Percentiles rank a stretch among this genome's conserved stretches.
Evolutionary conservation across 1,140 invertebrate genomes (phyloP).

Genomic region (Bursaphelenchus mucronatus): DNA sequence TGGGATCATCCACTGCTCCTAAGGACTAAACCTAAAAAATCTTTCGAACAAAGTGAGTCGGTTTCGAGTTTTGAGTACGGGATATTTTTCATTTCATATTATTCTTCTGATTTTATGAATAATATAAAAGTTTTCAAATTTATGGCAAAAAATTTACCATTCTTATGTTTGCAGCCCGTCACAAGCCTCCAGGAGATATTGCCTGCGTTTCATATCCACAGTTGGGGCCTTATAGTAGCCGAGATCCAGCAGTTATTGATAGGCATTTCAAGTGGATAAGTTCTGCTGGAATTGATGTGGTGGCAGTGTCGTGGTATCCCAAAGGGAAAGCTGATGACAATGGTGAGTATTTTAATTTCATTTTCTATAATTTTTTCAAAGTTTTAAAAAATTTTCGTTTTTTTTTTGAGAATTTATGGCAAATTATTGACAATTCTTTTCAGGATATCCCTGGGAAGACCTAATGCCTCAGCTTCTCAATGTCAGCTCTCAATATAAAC

Average conservation of each 20-base stretch:
- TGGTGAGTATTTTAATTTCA: constrained; percentile 24
- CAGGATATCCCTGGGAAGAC: constrained; percentile 60
- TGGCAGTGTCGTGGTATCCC: constrained; percentile 48
- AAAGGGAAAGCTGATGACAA: constrained; percentile 34
- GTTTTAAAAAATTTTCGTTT: neutral
- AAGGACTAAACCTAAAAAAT: too few relatives aligned
- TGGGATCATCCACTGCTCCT: constrained; percentile 63
- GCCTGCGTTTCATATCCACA: constrained; percentile 64
- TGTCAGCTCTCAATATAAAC: constrained; percentile 55
- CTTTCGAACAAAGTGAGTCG: too few relatives aligned
- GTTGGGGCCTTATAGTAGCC: constrained; percentile 64
- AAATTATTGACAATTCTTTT: constrained; percentile 41
- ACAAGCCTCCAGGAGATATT: constrained; percentile 64
- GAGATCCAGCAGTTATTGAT: constrained; percentile 60
- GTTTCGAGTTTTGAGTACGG: too few relatives aligned
- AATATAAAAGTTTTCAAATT: constrained; percentile 49
- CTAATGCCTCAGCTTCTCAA: constrained; percentile 61
- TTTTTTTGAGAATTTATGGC: constrained; percentile 44
- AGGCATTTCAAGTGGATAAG: constrained; percentile 62
- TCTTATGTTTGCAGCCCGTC: constrained; percentile 27
- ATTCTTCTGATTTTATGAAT: neutral
- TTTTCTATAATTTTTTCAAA: neutral
- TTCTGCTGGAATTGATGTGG: constrained; percentile 42
- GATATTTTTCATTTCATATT: neutral
- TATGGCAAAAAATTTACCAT: too few relatives aligned